Evolutionary conservation across 2,113 vertebrate species (phyloP), one percentile per base, ranked within the genome.

Genomic region (Xiphophorus hellerii): DNA sequence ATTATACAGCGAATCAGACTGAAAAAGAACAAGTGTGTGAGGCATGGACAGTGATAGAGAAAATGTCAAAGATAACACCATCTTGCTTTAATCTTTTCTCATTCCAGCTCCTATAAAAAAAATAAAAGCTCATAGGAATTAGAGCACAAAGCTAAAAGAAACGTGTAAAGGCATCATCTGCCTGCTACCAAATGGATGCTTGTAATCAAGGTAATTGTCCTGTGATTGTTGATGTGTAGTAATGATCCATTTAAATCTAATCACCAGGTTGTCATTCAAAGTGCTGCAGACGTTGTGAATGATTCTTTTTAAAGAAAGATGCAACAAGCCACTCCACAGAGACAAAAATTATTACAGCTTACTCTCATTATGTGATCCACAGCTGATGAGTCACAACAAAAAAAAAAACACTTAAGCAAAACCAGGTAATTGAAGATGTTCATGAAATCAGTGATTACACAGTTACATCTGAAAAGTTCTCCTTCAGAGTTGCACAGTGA

Each of bases 211-310:
- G 58, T 74, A 77, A 81, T 76, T 3, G 5, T 62, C 22, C 31
- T 69, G 65, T 54, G 58, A 68, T 51, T 31, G 44, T 44, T 54
- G 83, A 78, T 54, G n/a, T 12, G 27, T 13, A 37, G 51, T 66
- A 74, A 89, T 81, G 51, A 82, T 63, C 20, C 75, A 54, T 72
- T 86, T 84, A 66, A 70, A 61, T 64, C 44, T 62, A 67, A 87
- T 84, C 72, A 80, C 64, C 37, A 70, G 28, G 35, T 64, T 67
- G 70, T 84, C 69, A 64, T 81, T 78, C 63, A 69, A 74, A 77
- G 20, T 11, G 37, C 51, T 15, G 15, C 62, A 33, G 69, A 75
- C 75, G 82, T 78, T 68, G 22, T 74, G 69, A 35, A 60, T 28
- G 22, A 3, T 61, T 27, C 37, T 76, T 80, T 65, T 66, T 75